Conservation (phyloP, 2,113 vertebrate genomes). For the Lamprotornis superbus region DNA sequence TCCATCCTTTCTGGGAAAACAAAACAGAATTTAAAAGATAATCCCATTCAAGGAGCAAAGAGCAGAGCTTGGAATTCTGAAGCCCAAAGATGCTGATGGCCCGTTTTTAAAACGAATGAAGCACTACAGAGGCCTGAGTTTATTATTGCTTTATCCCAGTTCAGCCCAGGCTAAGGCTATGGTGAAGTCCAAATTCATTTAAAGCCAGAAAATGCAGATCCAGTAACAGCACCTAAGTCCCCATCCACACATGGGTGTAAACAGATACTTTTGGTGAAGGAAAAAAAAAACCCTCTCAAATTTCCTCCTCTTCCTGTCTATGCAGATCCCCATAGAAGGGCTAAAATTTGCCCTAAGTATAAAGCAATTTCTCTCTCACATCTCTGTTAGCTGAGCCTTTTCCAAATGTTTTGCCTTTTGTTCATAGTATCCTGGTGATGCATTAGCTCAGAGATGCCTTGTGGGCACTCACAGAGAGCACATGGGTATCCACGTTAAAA, state of each 20-base stretch:
- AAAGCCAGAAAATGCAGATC: conserved; percentile 50
- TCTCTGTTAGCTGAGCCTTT: not conserved
- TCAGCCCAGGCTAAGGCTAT: conserved; percentile 54
- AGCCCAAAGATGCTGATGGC: not conserved
- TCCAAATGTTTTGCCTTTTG: not conserved
- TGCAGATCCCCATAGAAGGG: not conserved
- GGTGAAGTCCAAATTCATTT: conserved; percentile 45
- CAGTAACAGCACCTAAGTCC: conserved; percentile 59
- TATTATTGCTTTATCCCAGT: conserved; percentile 66
- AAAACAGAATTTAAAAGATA: not conserved
- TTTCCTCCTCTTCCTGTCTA: not conserved
- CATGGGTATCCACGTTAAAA: not conserved
- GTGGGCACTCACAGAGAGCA: not conserved
- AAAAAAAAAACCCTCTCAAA: not conserved
- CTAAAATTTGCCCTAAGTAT: not conserved
- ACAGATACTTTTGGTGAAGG: conserved; percentile 21
- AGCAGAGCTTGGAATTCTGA: not conserved
- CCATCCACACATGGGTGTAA: conserved; percentile 46
- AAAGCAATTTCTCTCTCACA: not conserved
- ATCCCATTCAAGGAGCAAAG: conserved; percentile 28
- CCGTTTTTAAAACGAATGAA: not conserved
- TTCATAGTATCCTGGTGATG: not conserved
- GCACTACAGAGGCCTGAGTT: conserved; percentile 33
- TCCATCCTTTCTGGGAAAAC: conserved; percentile 18
- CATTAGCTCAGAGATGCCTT: not conserved